Evolutionary conservation across 2,888 invertebrate species (phyloP), one percentile per base, ranked within the genome.

Genomic region (Noctua janthe): DNA sequence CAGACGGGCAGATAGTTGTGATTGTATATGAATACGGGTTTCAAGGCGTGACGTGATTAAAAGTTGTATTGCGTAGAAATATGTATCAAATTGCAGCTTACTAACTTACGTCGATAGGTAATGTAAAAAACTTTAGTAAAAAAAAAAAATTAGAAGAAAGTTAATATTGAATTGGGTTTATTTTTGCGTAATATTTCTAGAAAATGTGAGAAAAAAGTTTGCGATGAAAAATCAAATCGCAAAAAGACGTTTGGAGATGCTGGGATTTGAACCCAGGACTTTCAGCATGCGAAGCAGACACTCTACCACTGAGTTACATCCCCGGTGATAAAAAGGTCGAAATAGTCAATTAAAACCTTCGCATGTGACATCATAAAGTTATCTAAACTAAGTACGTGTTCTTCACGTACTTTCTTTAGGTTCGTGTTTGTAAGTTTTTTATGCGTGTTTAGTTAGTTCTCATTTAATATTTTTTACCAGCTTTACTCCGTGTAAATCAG

Each of bases 281-380:
- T 97, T 97, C 97, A 97, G 97, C 97, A 97, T 97, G 97, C 97
- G 97, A 97, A 97, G 97, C 97, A 97, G 97, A 97, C 97, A 97
- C 97, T 97, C 96, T 96, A 96, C 96, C 96, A 96, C 96, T 96
- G 96, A 96, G 96, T 96, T 96, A 96, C 96, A 96, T 94, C 96
- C 96, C 96, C 96, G 82, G 0, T 87, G 7, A 0, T 0, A 0
- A 0, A 0, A 0, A 0, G 0, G 3, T 0, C 39, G 86, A 94
- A 94, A 94, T 91, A 88, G 54, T 29, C 0, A 2, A 73, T 6
- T 7, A 8, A 0, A 47, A 49, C 10, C n/a, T 62, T 23, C 29
- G 29, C 0, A 0, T 5, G 39, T 83, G 76, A 90, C 47, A 74
- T 49, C 5, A 80, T 76, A 47, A 73, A 70, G 13, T 47, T 13